Conservation (phyloP, 2,888 invertebrate genomes). For the Heliconius sara region DNA sequence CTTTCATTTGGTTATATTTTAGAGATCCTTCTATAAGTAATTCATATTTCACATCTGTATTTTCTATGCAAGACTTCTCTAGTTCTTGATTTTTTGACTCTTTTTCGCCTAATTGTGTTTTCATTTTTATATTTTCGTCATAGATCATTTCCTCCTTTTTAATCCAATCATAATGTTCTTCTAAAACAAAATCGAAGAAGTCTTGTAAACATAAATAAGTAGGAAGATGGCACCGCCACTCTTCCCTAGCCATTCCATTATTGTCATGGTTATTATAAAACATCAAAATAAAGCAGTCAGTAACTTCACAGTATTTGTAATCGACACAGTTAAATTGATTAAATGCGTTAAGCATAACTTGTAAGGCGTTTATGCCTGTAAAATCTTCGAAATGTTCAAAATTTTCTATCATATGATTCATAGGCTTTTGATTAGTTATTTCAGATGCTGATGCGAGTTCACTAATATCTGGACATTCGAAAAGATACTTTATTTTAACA, state of each 20-base stretch:
- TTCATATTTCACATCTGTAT: constrained; percentile 64
- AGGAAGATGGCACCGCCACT: constrained; percentile 76
- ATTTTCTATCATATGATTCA: constrained; percentile 70
- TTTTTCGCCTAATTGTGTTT: constrained; percentile 59
- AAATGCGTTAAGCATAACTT: constrained; percentile 69
- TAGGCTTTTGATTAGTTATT: constrained; percentile 65
- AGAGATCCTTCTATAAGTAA: constrained; percentile 76
- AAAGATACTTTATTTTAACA: constrained; percentile 62
- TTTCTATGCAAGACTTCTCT: constrained; percentile 62
- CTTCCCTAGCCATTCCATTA: constrained; percentile 70
- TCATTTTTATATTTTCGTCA: constrained; percentile 58
- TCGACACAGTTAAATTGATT: constrained; percentile 73
- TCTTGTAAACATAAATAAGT: constrained; percentile 82
- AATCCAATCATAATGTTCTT: constrained; percentile 80
- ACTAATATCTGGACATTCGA: constrained; percentile 75
- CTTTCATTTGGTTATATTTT: constrained; percentile 65
- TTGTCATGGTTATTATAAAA: constrained; percentile 74
- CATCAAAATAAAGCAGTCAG: constrained; percentile 73
- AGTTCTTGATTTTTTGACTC: constrained; percentile 54
- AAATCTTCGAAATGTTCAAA: constrained; percentile 77
- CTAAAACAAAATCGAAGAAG: constrained; percentile 80
- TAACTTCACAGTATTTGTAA: constrained; percentile 78
- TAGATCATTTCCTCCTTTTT: constrained; percentile 70
- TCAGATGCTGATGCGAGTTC: constrained; percentile 74
- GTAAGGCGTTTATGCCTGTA: constrained; percentile 62